Conservation (phyloP, 1,140 invertebrate species). For the Cotesia vestalis region DNA sequence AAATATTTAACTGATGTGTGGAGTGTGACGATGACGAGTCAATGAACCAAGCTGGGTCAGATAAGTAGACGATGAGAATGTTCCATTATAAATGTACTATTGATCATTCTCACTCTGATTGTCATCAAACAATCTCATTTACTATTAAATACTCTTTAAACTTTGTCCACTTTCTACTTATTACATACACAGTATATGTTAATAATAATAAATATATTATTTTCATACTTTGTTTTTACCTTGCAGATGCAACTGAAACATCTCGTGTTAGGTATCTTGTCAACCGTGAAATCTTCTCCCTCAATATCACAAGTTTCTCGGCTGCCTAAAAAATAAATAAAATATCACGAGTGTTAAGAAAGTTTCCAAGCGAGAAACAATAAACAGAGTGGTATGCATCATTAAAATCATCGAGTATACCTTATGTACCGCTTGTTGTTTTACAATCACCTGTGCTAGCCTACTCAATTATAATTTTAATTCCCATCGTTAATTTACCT, state of each 20-base stretch:
- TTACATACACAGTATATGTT: background rate
- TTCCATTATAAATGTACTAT: background rate
- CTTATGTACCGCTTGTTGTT: too few relatives aligned
- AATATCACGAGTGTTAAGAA: background rate
- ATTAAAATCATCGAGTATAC: too few relatives aligned
- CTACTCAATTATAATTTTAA: too few relatives aligned
- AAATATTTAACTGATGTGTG: conserved; percentile 25
- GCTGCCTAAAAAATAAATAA: conserved; percentile 46
- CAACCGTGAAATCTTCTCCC: conserved; percentile 57
- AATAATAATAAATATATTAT: background rate
- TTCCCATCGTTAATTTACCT: too few relatives aligned
- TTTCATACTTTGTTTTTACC: conserved; percentile 45
- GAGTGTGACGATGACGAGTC: conserved; percentile 43
- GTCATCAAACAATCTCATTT: background rate
- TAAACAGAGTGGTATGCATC: too few relatives aligned
- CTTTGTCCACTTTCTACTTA: background rate
- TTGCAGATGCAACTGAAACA: conserved; percentile 61
- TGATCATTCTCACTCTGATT: too few relatives aligned
- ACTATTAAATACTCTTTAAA: background rate
- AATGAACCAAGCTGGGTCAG: conserved; percentile 47
- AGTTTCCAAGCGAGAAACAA: too few relatives aligned
- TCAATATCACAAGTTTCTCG: conserved; percentile 58
- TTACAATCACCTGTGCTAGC: too few relatives aligned
- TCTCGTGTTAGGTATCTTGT: conserved; percentile 58
- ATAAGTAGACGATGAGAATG: conserved; percentile 38